Conservation (phyloP, 2,797 vertebrate species). For the Sylvilagus floridanus region DNA sequence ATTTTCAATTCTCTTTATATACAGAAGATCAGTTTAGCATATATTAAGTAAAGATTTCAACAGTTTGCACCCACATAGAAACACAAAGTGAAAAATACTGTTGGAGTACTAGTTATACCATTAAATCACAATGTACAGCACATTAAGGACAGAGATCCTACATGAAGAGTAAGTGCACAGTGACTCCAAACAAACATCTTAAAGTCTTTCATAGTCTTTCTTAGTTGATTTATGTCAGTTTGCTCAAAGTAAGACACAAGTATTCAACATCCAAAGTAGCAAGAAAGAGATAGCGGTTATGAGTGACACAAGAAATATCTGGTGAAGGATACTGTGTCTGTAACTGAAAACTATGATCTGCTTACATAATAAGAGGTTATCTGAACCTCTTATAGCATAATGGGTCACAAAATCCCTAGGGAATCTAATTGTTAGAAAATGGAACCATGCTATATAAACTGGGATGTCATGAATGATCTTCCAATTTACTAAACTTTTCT, state of each 20-base stretch:
- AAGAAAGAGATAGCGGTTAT: constrained; percentile 64
- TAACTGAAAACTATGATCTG: constrained; percentile 13
- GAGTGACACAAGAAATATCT: constrained; percentile 70
- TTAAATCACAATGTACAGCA: no score
- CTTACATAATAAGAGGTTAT: constrained; percentile 18
- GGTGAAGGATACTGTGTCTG: constrained; percentile 62
- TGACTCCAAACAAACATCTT: neutral
- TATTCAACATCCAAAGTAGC: constrained; percentile 52
- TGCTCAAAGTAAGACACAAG: constrained; percentile 44
- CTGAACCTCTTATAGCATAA: neutral
- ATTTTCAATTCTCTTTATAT: no score
- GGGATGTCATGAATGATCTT: neutral
- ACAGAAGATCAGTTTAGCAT: no score
- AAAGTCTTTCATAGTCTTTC: neutral
- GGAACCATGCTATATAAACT: neutral
- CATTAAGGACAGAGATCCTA: no score
- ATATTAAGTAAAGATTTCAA: no score
- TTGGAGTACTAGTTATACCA: no score
- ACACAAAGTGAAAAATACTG: no score
- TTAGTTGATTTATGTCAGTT: constrained; percentile 31
- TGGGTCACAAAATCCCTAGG: neutral
- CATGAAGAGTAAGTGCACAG: no score
- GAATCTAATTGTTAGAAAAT: neutral
- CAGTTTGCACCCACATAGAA: no score
- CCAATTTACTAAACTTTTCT: neutral